Conservation (phyloP, 2,113 vertebrate genomes). For the Rostratula benghalensis region DNA sequence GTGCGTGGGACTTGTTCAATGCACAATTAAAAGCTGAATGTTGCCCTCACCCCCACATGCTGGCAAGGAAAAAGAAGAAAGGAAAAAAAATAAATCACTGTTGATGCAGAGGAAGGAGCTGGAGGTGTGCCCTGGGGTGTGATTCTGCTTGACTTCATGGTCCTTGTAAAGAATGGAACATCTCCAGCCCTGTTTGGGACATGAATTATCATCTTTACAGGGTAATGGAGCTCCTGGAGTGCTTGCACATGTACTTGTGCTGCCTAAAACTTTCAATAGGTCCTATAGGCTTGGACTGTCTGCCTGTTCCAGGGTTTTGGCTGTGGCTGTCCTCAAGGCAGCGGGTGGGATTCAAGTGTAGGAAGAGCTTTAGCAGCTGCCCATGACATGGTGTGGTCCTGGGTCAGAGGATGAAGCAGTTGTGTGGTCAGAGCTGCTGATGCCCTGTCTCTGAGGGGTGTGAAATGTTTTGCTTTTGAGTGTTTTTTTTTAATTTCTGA, state of each 20-base stretch:
- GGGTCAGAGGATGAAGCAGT: neutral
- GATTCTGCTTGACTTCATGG: neutral
- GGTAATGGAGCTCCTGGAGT: neutral
- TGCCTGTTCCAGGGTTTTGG: neutral
- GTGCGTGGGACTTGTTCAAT: neutral
- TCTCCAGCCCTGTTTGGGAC: neutral
- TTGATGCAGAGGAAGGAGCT: neutral
- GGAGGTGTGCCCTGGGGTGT: neutral
- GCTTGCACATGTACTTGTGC: accelerated
- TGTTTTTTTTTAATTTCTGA: neutral
- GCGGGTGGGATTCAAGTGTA: accelerated
- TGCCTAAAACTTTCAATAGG: neutral
- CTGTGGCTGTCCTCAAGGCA: too few species aligned
- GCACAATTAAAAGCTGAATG: neutral
- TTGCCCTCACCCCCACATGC: accelerated
- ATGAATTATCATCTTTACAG: neutral
- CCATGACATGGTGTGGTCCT: accelerated
- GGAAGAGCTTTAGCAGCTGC: neutral
- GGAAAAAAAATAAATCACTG: accelerated
- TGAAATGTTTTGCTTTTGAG: neutral
- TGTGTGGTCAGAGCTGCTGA: accelerated
- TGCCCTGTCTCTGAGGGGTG: neutral
- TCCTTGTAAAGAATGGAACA: neutral
- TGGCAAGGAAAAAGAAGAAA: accelerated
- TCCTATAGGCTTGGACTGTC: neutral